Conservation (phyloP, 2,797 vertebrate genomes). For the Acanthurus tractus region DNA sequence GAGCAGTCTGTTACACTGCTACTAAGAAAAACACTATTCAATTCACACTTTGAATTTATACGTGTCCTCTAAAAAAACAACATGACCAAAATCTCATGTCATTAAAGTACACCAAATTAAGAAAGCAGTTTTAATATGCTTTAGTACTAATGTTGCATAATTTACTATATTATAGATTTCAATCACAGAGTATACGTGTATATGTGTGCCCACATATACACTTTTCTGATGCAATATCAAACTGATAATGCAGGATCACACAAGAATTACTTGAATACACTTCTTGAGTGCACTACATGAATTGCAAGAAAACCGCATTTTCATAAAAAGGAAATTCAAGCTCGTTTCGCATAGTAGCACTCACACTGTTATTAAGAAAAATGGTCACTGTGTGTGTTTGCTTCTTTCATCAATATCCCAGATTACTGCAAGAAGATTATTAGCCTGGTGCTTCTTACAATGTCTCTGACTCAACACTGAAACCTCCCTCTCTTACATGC, state of each 20-base stretch:
- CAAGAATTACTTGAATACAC: too few species aligned
- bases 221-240: too few species aligned
- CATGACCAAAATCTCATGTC: neutral
- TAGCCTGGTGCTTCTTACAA: slow-evolving; percentile 13
- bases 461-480: slow-evolving; percentile 1
- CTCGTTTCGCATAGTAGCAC: neutral
- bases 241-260: too few species aligned
- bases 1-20: neutral
- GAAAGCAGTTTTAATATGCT: too few species aligned
- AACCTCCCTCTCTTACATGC: neutral
- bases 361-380: slow-evolving; percentile 42
- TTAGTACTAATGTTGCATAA: neutral
- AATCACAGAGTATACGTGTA: neutral
- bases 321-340: neutral
- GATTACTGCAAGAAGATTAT: slow-evolving; percentile 73
- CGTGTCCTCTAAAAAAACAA: neutral
- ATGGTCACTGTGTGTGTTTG: slow-evolving; percentile 21
- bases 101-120: neutral
- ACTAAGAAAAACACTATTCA: neutral
- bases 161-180: neutral
- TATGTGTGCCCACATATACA: neutral
- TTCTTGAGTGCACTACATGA: too few species aligned
- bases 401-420: slow-evolving; percentile 48
- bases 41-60: neutral
- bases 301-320: neutral